A percentile compares a stretch with the other conserved stretches of the same genome.
Conservation (phyloP, 2,797 vertebrate species). For the Sphenodon punctatus region DNA sequence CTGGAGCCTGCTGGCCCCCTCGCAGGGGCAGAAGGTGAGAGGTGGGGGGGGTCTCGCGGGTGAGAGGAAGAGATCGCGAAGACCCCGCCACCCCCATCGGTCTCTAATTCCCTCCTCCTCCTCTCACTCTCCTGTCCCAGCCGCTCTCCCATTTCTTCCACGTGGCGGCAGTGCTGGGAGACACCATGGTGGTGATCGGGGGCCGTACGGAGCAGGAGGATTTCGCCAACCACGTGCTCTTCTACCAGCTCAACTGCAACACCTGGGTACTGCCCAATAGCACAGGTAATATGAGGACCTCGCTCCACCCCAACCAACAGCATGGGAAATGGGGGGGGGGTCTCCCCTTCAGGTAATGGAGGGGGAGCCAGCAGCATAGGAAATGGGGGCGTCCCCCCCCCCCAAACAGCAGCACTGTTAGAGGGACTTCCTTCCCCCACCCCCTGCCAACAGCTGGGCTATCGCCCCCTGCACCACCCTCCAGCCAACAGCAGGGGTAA, state of each 20-base stretch:
- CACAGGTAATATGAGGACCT: too few species aligned
- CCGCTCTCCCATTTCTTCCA: slow-evolving; percentile 90
- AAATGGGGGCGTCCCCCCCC: too few species aligned
- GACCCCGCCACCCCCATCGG: background rate
- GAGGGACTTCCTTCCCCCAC: too few species aligned
- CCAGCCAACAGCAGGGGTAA: too few species aligned
- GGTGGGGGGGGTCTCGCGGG: background rate
- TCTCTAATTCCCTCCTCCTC: too few species aligned
- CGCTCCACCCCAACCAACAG: too few species aligned
- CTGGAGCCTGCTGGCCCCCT: slow-evolving; percentile 91
- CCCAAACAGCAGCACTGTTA: too few species aligned
- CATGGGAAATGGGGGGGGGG: too few species aligned
- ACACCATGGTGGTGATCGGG: slow-evolving; percentile 92
- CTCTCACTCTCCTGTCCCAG: slow-evolving; percentile 59
- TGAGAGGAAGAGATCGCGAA: background rate
- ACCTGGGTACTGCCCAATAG: slow-evolving; percentile 84
- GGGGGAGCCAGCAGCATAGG: too few species aligned
- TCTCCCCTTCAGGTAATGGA: too few species aligned
- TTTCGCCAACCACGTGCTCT: slow-evolving; percentile 86
- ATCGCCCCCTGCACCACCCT: too few species aligned
- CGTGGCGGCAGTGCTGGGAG: slow-evolving; percentile 84
- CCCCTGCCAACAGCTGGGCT: too few species aligned
- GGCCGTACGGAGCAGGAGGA: slow-evolving; percentile 86
- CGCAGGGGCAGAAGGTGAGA: slow-evolving; percentile 88
- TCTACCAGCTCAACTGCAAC: slow-evolving; percentile 94